Conservation (phyloP, 2,113 vertebrate genomes). For the Antechinus flavipes region DNA sequence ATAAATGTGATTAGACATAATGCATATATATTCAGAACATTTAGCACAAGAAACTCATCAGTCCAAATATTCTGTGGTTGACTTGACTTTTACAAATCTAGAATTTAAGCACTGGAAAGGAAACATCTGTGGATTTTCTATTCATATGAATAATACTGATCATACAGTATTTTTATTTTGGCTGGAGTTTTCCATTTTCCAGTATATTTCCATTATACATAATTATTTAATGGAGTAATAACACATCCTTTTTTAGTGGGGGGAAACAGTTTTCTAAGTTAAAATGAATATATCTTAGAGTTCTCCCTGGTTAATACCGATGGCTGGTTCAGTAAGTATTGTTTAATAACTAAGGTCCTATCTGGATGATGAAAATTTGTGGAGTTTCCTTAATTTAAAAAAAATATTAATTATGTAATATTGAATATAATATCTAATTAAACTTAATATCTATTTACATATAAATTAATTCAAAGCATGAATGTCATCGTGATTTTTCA, state of each 20-base stretch:
- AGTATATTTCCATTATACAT: slow-evolving; percentile 19
- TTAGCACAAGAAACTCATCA: neutral
- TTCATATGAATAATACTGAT: neutral
- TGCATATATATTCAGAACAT: neutral
- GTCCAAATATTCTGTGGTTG: slow-evolving; percentile 18
- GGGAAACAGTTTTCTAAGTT: slow-evolving; percentile 22
- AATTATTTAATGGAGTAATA: slow-evolving; percentile 12
- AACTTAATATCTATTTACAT: too few species aligned
- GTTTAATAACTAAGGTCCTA: neutral
- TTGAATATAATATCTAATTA: too few species aligned
- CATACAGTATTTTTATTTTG: slow-evolving; percentile 32
- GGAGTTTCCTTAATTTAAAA: neutral
- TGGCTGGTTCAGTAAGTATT: neutral
- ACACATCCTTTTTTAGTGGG: slow-evolving; percentile 29
- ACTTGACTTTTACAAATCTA: slow-evolving; percentile 24
- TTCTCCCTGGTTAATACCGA: neutral
- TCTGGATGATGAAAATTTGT: slow-evolving; percentile 15
- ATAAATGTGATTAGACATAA: neutral
- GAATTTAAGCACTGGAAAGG: slow-evolving; percentile 11
- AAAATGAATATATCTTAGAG: neutral
- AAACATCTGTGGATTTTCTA: slow-evolving; percentile 17
- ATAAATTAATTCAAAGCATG: too few species aligned
- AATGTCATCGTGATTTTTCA: too few species aligned
- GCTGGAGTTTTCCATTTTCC: neutral
- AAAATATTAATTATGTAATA: neutral